Conservation (phyloP, 2,113 vertebrate genomes). For the Thunnus thynnus region DNA sequence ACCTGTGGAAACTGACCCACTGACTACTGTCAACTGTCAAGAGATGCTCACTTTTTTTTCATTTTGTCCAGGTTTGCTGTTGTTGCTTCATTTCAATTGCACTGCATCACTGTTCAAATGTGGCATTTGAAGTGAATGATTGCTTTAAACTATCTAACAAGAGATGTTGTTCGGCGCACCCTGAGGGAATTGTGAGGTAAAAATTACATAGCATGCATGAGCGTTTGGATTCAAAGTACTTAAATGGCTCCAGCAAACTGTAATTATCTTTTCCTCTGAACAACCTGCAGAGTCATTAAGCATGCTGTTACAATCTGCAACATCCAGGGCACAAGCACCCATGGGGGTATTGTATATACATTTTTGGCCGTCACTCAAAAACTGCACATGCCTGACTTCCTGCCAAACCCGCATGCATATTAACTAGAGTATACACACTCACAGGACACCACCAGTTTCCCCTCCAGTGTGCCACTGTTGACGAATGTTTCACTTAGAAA, state of each 20-base stretch:
- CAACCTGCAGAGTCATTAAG: slow-evolving; percentile 33
- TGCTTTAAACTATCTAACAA: slow-evolving; percentile 68
- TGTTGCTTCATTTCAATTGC: slow-evolving; percentile 57
- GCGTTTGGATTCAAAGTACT: slow-evolving; percentile 53
- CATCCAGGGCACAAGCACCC: slow-evolving; percentile 20
- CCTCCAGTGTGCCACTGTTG: slow-evolving; percentile 10
- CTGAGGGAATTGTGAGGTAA: slow-evolving; percentile 40
- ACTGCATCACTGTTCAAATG: slow-evolving; percentile 43
- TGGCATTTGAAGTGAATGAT: slow-evolving; percentile 62
- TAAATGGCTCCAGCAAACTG: slow-evolving; percentile 44
- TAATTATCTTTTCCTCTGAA: slow-evolving; percentile 48
- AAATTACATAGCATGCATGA: slow-evolving; percentile 33
- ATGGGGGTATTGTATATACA: slow-evolving; percentile 10
- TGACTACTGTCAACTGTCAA: slow-evolving; percentile 22
- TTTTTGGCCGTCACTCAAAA: slow-evolving; percentile 31
- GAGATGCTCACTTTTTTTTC: slow-evolving; percentile 13
- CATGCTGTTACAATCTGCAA: slow-evolving; percentile 14
- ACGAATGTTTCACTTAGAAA: slow-evolving; percentile 52
- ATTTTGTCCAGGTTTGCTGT: not conserved
- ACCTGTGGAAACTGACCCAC: slow-evolving; percentile 66
- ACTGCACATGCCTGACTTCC: slow-evolving; percentile 28
- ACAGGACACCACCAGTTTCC: slow-evolving; percentile 4
- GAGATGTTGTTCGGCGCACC: slow-evolving; percentile 44
- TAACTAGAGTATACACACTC: slow-evolving; percentile 19
- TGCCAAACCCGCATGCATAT: slow-evolving; percentile 35